Percentiles rank a stretch among this genome's conserved stretches.
Conservation (phyloP, 2,113 vertebrate species). For the Oreotragus oreotragus region DNA sequence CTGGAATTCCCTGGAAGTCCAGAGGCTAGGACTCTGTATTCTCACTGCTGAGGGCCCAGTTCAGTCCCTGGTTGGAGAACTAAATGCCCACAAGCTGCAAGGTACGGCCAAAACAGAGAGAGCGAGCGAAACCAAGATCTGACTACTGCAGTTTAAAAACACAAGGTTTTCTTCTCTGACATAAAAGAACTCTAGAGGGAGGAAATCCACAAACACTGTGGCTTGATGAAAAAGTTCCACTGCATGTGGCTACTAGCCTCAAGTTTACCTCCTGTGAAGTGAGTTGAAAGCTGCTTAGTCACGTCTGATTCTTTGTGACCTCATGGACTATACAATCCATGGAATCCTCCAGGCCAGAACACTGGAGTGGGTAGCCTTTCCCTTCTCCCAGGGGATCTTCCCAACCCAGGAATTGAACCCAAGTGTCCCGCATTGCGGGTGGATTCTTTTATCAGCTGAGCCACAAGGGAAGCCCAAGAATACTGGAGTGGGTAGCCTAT, state of each 20-base stretch:
- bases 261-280: background rate
- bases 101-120: background rate
- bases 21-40: background rate
- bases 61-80: background rate
- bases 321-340: background rate
- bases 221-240: background rate
- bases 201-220: background rate
- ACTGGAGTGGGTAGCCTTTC: background rate
- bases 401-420: background rate
- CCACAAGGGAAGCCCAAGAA: background rate
- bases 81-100: background rate
- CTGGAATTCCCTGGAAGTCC: background rate
- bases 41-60: background rate
- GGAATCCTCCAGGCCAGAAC: background rate
- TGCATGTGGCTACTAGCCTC: background rate
- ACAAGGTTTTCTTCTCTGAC: background rate
- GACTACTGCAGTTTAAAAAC: background rate
- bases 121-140: background rate
- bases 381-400: background rate
- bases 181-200: background rate
- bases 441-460: background rate
- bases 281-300: fast-evolving
- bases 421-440: background rate
- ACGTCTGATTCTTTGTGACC: background rate
- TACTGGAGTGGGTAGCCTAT: background rate